Conservation (phyloP, 2,113 vertebrate species). For the Ctenomys sociabilis region DNA sequence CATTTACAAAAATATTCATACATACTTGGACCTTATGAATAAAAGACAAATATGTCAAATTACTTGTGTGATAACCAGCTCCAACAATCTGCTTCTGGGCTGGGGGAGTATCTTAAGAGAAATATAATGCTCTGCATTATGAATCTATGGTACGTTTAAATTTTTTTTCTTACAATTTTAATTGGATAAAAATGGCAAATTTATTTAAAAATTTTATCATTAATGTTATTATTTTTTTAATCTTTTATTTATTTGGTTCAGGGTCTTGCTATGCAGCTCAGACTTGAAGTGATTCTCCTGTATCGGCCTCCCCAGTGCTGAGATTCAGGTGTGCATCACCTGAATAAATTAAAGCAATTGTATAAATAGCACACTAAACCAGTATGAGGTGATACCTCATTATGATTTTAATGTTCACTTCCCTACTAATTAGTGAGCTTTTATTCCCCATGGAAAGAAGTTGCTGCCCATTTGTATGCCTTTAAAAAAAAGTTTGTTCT, state of each 20-base stretch:
- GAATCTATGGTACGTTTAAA: not conserved
- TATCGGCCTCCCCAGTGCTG: no score
- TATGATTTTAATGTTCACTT: not conserved
- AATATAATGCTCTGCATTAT: not conserved
- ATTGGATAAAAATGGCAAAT: not conserved
- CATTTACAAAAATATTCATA: not conserved
- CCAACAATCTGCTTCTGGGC: not conserved
- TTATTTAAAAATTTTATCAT: not conserved
- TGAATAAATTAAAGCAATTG: not conserved
- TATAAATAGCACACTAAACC: not conserved
- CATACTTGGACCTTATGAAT: not conserved
- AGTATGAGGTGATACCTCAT: not conserved
- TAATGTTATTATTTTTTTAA: no score
- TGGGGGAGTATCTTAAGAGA: not conserved
- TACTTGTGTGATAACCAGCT: not conserved
- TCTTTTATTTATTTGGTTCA: no score
- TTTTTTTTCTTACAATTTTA: not conserved
- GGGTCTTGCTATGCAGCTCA: no score
- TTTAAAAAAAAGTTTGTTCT: not conserved
- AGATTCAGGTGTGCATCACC: no score
- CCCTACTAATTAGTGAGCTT: not conserved
- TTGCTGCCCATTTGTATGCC: not conserved
- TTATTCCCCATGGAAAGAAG: not conserved
- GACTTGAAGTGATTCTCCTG: no score
- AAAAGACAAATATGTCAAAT: conserved; percentile 5